Evolutionary conservation across 2,113 vertebrate species (phyloP), one percentile per base, ranked within the genome.

Genomic region (Peromyscus maniculatus): DNA sequence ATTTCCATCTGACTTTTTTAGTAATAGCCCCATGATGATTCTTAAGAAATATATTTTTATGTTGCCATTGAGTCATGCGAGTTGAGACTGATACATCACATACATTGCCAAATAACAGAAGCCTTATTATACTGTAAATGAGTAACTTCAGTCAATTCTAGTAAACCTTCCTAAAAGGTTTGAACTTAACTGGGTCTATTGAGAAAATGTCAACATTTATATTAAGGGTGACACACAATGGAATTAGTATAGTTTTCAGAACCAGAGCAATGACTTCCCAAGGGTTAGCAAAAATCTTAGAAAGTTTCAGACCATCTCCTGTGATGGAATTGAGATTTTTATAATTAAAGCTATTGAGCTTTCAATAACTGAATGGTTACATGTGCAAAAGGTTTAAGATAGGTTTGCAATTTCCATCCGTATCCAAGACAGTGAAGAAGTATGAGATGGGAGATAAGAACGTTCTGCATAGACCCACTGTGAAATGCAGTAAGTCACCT

Each of bases 131-230:
- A 52, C 10, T 43, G 90, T 17, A 90, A 93, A 80, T 8, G n/a
- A 0, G 7, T 59, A 39, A 36, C 46, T 15, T 52, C 3, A 69
- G 46, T 15, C 46, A 52, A n/a, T 52, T 89, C 52, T 91, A 94
- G 36, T 31, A 72, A 82, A 82, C 59, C 49, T 91, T 59, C 87
- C 67, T 57, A 49, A 87, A 90, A 91, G 82, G 28, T 16, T 72
- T 92, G 24, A 80, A 17, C 43, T 59, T 93, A 89, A 89, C 71
- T 72, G 19, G 8, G 28, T 86, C 96, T 96, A 46, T 75, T 93
- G 72, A 95, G 52, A 95, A 89, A 94, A 17, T 74, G n/a, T 4
- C 78, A 75, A 84, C 13, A 26, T 59, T 96, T 39, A 9, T 67
- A 86, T 39, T 95, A 59, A 94, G 19, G 4, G 39, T 92, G 28